These are phyloP conservation scores for Pseudorectes ferrugineus DNA, from an alignment of 2,113 vertebrate genomes.

Conservation along the genomic window DNA sequence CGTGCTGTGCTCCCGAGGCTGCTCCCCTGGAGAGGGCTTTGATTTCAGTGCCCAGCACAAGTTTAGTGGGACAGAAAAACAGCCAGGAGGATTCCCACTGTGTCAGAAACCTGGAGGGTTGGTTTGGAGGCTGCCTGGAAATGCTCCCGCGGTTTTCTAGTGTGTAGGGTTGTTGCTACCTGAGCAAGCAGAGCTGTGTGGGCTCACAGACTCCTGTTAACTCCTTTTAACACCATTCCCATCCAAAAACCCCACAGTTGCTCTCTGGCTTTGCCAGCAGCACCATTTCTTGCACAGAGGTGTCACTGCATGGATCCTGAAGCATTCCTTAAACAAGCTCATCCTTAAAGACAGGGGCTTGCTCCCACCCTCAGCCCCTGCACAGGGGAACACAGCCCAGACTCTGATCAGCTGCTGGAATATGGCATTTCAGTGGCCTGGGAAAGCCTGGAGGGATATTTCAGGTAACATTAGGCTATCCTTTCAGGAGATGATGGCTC, in stretches of 20 bases:
- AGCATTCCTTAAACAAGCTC: neutral
- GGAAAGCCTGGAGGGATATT: neutral
- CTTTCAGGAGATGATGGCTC: neutral
- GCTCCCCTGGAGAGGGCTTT: rapidly evolving
- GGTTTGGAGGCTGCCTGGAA: neutral
- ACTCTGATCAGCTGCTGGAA: neutral
- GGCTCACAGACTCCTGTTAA: rapidly evolving
- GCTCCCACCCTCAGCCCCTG: neutral
- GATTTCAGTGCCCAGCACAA: neutral
- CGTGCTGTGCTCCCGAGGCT: neutral
- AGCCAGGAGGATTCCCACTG: neutral
- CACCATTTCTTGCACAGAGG: neutral
- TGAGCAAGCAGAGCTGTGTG: neutral
- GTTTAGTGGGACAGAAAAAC: neutral
- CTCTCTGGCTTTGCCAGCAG: neutral
- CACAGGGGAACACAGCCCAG: neutral
- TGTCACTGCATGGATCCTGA: neutral
- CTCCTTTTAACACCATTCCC: neutral
- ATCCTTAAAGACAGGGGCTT: rapidly evolving
- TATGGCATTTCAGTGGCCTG: neutral
- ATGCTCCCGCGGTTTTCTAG: rapidly evolving
- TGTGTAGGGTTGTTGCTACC: neutral
- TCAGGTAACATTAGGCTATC: neutral
- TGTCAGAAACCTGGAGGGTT: neutral
- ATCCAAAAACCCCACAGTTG: neutral